These are phyloP conservation scores for Agraylea sexmaculata DNA, from an alignment of 1,140 invertebrate genomes.

Conservation along the genomic window DNA sequence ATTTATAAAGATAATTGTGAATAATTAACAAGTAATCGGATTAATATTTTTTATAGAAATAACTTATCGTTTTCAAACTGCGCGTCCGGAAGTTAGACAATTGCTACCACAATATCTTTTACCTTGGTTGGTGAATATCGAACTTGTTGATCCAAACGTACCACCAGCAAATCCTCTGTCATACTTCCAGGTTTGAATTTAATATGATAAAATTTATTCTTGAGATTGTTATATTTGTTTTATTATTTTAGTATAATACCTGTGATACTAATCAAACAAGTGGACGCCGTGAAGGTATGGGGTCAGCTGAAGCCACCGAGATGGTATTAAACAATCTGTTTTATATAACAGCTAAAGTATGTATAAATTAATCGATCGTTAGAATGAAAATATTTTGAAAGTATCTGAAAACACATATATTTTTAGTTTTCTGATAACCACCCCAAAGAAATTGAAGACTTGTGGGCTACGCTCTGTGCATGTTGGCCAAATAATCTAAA, in stretches of 20 bases:
- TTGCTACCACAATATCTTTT: slow-evolving; percentile 83
- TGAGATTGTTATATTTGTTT: slow-evolving; percentile 18
- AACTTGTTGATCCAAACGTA: slow-evolving; percentile 92
- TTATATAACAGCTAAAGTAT: slow-evolving; percentile 92
- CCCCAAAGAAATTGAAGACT: slow-evolving; percentile 85
- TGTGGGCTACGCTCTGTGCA: slow-evolving; percentile 90
- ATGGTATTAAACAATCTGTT: slow-evolving; percentile 99
- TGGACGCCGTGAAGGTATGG: slow-evolving; percentile 80
- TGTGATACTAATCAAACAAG: slow-evolving; percentile 49
- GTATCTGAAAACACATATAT: background rate
- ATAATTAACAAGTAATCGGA: background rate
- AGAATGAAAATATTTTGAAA: background rate
- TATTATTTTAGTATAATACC: slow-evolving; percentile 51
- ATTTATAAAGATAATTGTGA: background rate
- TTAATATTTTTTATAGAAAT: slow-evolving; percentile 59
- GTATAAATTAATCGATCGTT: slow-evolving; percentile 10
- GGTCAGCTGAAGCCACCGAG: slow-evolving; percentile 96
- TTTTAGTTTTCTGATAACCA: slow-evolving; percentile 87
- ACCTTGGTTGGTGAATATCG: slow-evolving; percentile 98
- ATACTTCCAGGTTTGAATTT: slow-evolving; percentile 57
- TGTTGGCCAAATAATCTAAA: slow-evolving; percentile 96
- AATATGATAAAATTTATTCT: slow-evolving; percentile 6
- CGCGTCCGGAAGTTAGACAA: slow-evolving; percentile 77
- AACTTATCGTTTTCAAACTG: slow-evolving; percentile 92
- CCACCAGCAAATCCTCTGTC: slow-evolving; percentile 71